Conservation (phyloP, 1,140 invertebrate genomes). For the Cotesia glomerata region DNA sequence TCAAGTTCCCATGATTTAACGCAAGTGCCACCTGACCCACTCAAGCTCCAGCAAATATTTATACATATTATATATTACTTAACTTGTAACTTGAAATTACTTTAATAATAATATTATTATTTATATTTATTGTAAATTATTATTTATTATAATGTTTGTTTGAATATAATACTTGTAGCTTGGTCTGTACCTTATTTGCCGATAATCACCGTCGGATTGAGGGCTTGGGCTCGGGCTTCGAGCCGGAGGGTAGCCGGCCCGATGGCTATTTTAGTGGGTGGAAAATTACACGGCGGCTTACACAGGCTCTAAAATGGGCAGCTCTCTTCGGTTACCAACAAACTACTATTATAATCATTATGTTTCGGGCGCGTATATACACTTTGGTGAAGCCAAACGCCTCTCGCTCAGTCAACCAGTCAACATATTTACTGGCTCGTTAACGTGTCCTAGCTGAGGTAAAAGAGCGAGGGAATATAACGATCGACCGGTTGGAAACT, state of each 20-base stretch:
- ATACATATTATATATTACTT: background rate
- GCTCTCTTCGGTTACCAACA: conserved; percentile 61
- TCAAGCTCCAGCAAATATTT: conserved; percentile 11
- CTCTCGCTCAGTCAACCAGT: conserved; percentile 45
- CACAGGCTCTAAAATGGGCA: conserved; percentile 63
- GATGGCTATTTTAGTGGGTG: conserved; percentile 65
- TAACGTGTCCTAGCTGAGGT: conserved; percentile 53
- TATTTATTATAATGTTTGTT: background rate
- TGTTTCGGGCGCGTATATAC: conserved; percentile 46
- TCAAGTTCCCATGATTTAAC: conserved; percentile 32
- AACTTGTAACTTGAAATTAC: too few species aligned
- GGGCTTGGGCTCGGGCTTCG: conserved; percentile 48
- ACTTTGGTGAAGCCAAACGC: conserved; percentile 18
- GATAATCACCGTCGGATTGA: conserved; percentile 59
- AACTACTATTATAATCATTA: conserved; percentile 64
- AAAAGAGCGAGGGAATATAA: background rate
- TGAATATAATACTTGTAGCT: conserved; percentile 2
- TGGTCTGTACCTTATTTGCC: conserved; percentile 63
- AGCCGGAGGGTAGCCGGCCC: conserved; percentile 43
- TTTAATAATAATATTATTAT: background rate
- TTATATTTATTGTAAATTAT: background rate
- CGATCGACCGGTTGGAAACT: background rate
- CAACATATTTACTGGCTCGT: conserved; percentile 65
- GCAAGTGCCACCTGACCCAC: conserved; percentile 1
- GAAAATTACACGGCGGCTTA: conserved; percentile 64